phyloP scores from a whole-genome alignment of 2,113 vertebrate species.

The Cygnus atratus region DNA sequence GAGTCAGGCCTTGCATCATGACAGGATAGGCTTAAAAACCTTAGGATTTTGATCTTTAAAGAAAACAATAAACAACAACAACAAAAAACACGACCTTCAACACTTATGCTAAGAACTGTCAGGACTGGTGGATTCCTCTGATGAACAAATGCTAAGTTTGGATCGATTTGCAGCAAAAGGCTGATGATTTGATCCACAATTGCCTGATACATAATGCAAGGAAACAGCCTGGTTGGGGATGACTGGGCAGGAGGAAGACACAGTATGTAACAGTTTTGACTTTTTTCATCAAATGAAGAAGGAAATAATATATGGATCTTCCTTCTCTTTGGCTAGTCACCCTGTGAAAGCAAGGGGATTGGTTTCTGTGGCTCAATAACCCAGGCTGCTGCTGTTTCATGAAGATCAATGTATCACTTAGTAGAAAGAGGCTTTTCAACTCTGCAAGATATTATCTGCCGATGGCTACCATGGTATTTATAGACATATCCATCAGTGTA shows the following conservation, averaged over 20 bases:
- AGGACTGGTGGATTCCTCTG: not conserved
- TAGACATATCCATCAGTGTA: slow-evolving; percentile 29
- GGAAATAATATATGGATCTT: not conserved
- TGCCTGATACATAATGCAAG: not conserved
- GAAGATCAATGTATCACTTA: slow-evolving; percentile 50
- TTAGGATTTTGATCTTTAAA: not conserved
- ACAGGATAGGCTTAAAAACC: fast-evolving
- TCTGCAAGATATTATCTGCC: slow-evolving; percentile 12
- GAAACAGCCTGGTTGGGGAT: not conserved
- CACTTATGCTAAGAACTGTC: not conserved
- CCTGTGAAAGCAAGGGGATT: not conserved
- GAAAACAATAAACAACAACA: not conserved
- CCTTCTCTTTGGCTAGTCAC: not conserved
- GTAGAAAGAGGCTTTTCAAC: slow-evolving; percentile 37
- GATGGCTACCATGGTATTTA: slow-evolving; percentile 48
- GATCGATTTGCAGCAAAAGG: not conserved
- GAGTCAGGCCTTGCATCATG: not conserved
- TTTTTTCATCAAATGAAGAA: not conserved
- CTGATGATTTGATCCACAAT: not conserved
- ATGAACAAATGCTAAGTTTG: not conserved
- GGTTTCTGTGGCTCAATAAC: slow-evolving; percentile 8
- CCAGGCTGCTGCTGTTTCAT: not conserved
- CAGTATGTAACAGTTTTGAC: fast-evolving
- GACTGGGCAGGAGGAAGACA: not conserved
- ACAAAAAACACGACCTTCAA: not conserved